A percentile compares a stretch with the other conserved stretches of the same genome.
Conservation (phyloP, 2,113 vertebrate species). For the Takifugu flavidus region DNA sequence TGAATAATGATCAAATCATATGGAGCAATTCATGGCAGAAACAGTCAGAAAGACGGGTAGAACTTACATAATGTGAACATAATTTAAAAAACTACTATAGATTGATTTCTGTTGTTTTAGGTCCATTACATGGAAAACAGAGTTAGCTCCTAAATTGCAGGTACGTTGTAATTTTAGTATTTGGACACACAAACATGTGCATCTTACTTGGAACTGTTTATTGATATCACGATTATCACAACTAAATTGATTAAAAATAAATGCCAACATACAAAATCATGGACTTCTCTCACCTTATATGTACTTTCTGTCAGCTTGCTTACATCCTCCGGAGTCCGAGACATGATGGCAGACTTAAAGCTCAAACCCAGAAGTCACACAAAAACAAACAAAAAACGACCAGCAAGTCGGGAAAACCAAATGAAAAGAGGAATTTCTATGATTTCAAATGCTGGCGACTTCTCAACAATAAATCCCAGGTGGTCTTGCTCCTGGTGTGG, state of each 20-base stretch:
- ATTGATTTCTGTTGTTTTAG: no score
- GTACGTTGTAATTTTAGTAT: no score
- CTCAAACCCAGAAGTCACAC: conserved; percentile 2
- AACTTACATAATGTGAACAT: no score
- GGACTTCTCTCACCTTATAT: conserved; percentile 80
- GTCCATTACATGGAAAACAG: no score
- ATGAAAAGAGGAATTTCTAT: neutral
- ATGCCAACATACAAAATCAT: neutral
- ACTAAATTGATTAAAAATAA: no score
- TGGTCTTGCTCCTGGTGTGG: conserved; percentile 17
- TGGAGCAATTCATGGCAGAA: neutral
- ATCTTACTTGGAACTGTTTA: no score
- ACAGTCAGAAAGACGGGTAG: neutral
- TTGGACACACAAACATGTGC: no score
- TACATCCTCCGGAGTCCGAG: conserved; percentile 86
- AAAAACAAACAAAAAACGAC: neutral
- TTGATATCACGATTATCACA: no score
- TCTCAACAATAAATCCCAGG: conserved; percentile 26
- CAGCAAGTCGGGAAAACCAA: neutral
- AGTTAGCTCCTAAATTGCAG: no score
- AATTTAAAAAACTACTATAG: no score
- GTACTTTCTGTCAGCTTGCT: conserved; percentile 91
- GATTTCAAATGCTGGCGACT: conserved; percentile 27
- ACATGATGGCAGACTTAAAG: conserved; percentile 73
- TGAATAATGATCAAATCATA: conserved; percentile 9